Evolutionary conservation across 37 sponge, comb jelly and placozoan species (phyloP), one percentile per base, ranked within the genome.

Genomic region (Axinella damicornis): DNA sequence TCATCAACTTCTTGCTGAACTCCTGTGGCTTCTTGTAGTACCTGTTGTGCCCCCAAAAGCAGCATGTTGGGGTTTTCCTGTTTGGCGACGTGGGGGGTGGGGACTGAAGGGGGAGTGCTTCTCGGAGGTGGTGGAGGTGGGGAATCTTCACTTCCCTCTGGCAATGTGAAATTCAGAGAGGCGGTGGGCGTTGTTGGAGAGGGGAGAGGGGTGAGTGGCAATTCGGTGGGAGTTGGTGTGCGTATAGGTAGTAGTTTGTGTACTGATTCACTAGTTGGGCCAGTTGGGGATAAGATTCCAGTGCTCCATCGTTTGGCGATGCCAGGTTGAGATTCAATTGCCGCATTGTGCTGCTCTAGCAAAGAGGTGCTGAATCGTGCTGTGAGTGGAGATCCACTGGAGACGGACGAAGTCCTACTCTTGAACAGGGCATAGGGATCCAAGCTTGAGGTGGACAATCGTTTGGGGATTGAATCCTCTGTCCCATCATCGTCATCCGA

Each of bases 71-170:
- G 9, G 46, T 46, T 4, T 46, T 46, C 46, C 46, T 46, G 6
- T 46, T 46, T 9, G 9, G 46, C n/a, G n/a, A n/a, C 9, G 9
- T 46, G 9, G 46, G 83, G 21, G 11, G 68, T 53, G 33, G 59
- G 69, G 20, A 66, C 4, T 5, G 82, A 71, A 58, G 72, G 66
- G 55, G 81, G 81, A 68, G 83, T 73, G 55, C 30, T n/a, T 27
- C 21, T 0, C 27, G 73, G 73, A 39, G 82, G 69, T 2, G 28
- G 76, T 22, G 57, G 35, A 31, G 28, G 4, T 66, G 69, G 58
- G 5, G 68, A 30, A 17, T 65, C 69, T 30, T 57, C 70, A 5
- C 38, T 15, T 20, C 57, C 35, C 13, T 69, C 73, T 6, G 18
- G 5, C 21, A 22, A 25, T 33, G 65, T 53, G n/a, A n/a, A 41